Evolutionary conservation across 2,113 vertebrate species (phyloP), one percentile per base, ranked within the genome.

Genomic region (Peromyscus polionotus): DNA sequence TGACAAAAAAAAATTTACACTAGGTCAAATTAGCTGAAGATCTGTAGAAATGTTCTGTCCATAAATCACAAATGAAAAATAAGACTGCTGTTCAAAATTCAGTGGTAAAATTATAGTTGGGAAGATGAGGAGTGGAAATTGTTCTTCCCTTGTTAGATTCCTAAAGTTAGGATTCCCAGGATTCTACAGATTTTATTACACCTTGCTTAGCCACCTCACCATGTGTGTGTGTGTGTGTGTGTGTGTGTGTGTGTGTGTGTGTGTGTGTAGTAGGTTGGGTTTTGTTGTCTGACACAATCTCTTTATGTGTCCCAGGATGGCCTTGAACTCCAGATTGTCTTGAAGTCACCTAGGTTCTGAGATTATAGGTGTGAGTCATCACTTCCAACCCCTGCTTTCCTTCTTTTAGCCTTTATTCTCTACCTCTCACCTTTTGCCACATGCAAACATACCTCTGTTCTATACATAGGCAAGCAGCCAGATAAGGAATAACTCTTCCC

Each of bases 71-170:
- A 87, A 20, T 70, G 48, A 11, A 70, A 33, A 94, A 39, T 12
- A 86, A 94, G 22, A 76, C 42, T 79, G 8, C 16, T 92, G 92
- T 90, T 90, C 85, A 93, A 72, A 91, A 80, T 81, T n/a, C 24
- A 48, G 6, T 39, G 54, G 20, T 81, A 59, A 79, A 76, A 11
- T 76, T 48, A 26, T 54, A 36, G 22, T 81, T 81, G 4, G 36
- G 36, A 81, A 81, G 54, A 81, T 14, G n/a, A 45, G 17, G 7
- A 83, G n/a, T 63, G 11, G 83, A 16, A n/a, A 76, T 57, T 76
- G 61, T 42, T 88, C 31, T 45, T 67, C 86, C 48, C 68, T 94
- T 75, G 42, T 63, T 65, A 45, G 19, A 94, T 88, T 95, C 54
- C 61, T 83, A 89, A 91, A 95, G 72, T 45, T 24, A 45, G 77